Evolutionary conservation across 2,888 invertebrate genomes (phyloP), one percentile per base, ranked within the genome.

Genomic region (Tetrapedia diversipes): DNA sequence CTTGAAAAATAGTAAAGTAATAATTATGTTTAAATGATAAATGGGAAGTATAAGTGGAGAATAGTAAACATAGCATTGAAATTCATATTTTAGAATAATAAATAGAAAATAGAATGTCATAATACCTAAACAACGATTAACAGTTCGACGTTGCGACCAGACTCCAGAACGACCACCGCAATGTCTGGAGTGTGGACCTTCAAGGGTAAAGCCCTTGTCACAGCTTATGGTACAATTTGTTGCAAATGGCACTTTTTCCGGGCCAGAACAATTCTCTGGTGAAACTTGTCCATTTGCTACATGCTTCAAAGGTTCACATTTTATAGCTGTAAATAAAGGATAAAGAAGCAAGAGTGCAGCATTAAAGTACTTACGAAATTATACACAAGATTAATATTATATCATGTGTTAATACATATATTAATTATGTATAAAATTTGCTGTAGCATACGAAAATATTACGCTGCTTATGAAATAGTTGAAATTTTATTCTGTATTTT

Each of bases 201-300:
- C 90, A 6, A 94, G 86, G 45, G 92, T 91, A 86, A 94, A 95
- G 4, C 95, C 95, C 6, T 92, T 86, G n/a, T 93, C 90, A 86
- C 95, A 95, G 7, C 90, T 88, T 51, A 94, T 92, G 16, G 92
- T 92, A 86, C 95, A 95, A 27, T 92, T 93, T 29, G 93, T 93
- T 0, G 94, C 94, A 86, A 93, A 94, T 0, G 93, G 90, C 41
- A 94, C 93, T 83, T 94, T 94, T 6, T 92, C 91, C 24, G 87
- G 90, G 19, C 86, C 86, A 1, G 92, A 92, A 84, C 95, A 95
- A 8, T 92, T 92, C 14, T 91, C 86, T 0, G 94, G 95, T 37
- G 90, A 91, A 16, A 94, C 92, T 32, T 88, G 88, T 1, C 94
- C 95, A 86, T 94, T 93, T 19, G 92, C 90, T 1, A 94, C 89